A percentile compares a stretch with the other conserved stretches of the same genome.
Conservation (phyloP, 2,888 invertebrate species). For the Eristalinus sepulchralis region DNA sequence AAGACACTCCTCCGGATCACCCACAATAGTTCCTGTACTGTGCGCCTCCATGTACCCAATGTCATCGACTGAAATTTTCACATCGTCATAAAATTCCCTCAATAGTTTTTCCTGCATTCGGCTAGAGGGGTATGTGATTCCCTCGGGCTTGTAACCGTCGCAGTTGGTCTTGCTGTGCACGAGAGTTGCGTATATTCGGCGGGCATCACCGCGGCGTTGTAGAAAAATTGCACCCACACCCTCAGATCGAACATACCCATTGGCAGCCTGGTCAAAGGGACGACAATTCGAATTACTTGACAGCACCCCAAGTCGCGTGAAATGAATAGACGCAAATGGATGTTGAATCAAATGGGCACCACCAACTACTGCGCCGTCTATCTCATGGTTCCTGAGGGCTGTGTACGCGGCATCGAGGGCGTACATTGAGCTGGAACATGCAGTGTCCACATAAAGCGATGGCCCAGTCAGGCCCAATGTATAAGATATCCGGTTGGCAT, state of each 20-base stretch:
- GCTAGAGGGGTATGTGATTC: slow-evolving; percentile 84
- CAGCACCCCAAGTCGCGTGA: slow-evolving; percentile 87
- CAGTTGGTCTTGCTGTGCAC: slow-evolving; percentile 89
- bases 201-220: slow-evolving; percentile 85
- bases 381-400: slow-evolving; percentile 87
- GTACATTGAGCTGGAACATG: slow-evolving; percentile 93
- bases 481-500: slow-evolving; percentile 93
- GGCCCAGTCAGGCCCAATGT: slow-evolving; percentile 92
- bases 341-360: slow-evolving; percentile 91
- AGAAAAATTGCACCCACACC: slow-evolving; percentile 85
- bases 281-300: slow-evolving; percentile 91
- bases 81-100: slow-evolving; percentile 84
- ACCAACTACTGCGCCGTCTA: slow-evolving; percentile 92
- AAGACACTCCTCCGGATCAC: slow-evolving; percentile 93
- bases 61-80: slow-evolving; percentile 85
- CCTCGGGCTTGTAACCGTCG: slow-evolving; percentile 86
- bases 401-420: slow-evolving; percentile 90
- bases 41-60: slow-evolving; percentile 92
- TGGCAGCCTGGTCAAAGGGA: slow-evolving; percentile 90
- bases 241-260: slow-evolving; percentile 90
- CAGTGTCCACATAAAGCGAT: slow-evolving; percentile 92
- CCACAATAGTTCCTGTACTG: slow-evolving; percentile 88
- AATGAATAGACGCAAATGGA: slow-evolving; percentile 92
- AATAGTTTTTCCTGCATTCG: slow-evolving; percentile 83
- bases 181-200: slow-evolving; percentile 84